These are phyloP conservation scores for Pangasianodon gigas DNA, from an alignment of 2,113 vertebrate species.

Conservation along the genomic window DNA sequence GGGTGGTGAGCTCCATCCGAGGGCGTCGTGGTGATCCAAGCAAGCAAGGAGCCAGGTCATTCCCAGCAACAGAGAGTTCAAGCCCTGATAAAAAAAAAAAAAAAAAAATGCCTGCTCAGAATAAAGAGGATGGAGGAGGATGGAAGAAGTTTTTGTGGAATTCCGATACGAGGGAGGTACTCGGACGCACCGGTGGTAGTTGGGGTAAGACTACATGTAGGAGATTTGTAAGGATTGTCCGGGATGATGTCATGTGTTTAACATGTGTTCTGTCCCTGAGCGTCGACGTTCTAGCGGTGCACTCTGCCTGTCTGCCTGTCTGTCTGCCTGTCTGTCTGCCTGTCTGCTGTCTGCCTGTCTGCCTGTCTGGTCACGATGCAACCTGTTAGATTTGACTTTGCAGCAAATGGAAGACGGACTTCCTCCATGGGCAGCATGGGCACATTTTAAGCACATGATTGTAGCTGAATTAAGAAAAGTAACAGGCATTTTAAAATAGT, in stretches of 20 bases:
- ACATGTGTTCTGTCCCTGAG: not conserved
- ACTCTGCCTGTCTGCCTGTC: conserved; percentile 38
- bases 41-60: conserved; percentile 11
- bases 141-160: conserved; percentile 91
- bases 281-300: not conserved
- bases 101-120: conserved; percentile 72
- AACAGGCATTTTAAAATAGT: not conserved
- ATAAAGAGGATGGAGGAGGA: conserved; percentile 84
- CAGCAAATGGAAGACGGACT: conserved; percentile 52
- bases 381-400: conserved; percentile 73
- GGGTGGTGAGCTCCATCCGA: conserved; percentile 41
- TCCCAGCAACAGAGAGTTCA: conserved; percentile 30
- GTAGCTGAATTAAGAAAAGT: not conserved
- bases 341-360: not conserved
- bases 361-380: conserved; percentile 54
- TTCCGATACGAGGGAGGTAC: conserved; percentile 84
- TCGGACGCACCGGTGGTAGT: conserved; percentile 85
- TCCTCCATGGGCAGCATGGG: not conserved
- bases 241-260: conserved; percentile 15
- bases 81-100: conserved; percentile 45
- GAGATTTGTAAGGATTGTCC: not conserved
- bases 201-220: conserved; percentile 79
- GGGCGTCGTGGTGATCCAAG: conserved; percentile 22
- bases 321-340: conserved; percentile 26
- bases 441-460: not conserved